Conservation (phyloP, 2,113 vertebrate genomes). For the Pandion haliaetus region DNA sequence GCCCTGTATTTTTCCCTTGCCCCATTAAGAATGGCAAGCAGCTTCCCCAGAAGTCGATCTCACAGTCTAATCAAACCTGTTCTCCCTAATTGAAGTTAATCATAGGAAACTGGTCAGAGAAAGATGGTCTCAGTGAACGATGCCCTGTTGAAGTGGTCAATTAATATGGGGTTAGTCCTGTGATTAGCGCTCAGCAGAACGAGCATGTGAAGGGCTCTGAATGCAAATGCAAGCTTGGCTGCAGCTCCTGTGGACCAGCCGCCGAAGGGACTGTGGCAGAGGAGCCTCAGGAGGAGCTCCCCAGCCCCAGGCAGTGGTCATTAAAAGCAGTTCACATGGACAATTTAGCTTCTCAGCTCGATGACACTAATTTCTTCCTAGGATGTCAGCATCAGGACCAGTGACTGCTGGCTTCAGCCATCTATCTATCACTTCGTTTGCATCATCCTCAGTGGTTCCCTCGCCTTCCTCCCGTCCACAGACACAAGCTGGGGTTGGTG, state of each 20-base stretch:
- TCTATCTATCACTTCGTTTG: neutral
- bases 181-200: neutral
- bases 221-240: neutral
- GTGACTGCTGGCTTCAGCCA: neutral
- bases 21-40: neutral
- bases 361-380: neutral
- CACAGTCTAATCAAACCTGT: neutral
- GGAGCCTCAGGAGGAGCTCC: neutral
- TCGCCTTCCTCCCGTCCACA: neutral
- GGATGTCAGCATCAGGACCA: neutral
- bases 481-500: too few species aligned
- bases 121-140: fast-evolving
- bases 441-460: neutral
- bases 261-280: fast-evolving
- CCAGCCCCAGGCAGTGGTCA: neutral
- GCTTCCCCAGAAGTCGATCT: neutral
- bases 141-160: neutral
- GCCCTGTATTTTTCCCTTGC: neutral
- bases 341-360: neutral
- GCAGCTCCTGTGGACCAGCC: fast-evolving
- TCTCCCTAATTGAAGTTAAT: neutral
- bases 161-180: neutral
- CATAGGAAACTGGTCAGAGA: neutral
- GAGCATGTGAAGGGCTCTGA: neutral
- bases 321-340: neutral